Conservation (phyloP, 2,113 vertebrate species). For the Amphilophus citrinellus region DNA sequence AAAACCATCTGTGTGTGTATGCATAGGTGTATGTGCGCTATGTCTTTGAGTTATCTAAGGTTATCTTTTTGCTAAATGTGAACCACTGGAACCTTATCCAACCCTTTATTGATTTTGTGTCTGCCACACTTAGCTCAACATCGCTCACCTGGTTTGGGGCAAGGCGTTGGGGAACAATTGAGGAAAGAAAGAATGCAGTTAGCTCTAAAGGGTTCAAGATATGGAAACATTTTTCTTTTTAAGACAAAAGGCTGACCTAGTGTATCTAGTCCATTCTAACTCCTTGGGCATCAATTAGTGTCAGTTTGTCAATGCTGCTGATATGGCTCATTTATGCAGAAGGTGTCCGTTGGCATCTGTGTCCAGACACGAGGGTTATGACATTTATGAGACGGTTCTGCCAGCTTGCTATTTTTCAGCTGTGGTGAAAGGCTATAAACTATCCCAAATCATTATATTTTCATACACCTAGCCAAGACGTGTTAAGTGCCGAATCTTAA, state of each 20-base stretch:
- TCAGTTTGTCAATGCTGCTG: neutral
- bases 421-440: neutral
- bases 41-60: constrained; percentile 36
- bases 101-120: constrained; percentile 51
- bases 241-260: neutral
- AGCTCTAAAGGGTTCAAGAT: neutral
- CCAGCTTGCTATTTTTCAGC: too few relatives aligned
- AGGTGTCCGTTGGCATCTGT: neutral
- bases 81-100: constrained; percentile 39
- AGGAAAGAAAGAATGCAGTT: neutral
- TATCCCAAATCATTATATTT: neutral
- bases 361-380: neutral
- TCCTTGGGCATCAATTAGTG: neutral
- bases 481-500: neutral
- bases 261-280: neutral
- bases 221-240: neutral
- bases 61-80: constrained; percentile 60
- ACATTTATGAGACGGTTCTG: neutral
- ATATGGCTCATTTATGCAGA: neutral
- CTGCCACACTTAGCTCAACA: constrained; percentile 33
- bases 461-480: neutral
- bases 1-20: constrained; percentile 12
- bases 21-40: neutral
- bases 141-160: constrained; percentile 15
- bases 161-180: neutral